Conservation (phyloP, 2,797 vertebrate genomes). For the Cyprinella venusta region DNA sequence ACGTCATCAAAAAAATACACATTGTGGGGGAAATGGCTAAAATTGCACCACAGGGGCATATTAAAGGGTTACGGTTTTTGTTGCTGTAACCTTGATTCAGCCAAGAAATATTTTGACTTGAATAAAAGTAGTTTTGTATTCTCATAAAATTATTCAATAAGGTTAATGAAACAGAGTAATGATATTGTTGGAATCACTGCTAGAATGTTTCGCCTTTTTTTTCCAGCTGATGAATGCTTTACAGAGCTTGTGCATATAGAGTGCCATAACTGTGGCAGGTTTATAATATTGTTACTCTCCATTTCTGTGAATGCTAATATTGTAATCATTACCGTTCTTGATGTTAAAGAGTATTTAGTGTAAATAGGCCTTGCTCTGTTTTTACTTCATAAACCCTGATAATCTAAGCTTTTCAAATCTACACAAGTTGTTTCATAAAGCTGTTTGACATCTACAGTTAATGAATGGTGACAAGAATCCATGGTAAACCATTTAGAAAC, state of each 20-base stretch:
- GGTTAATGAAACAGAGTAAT: background rate
- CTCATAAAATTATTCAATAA: background rate
- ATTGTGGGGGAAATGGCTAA: background rate
- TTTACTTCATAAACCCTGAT: background rate
- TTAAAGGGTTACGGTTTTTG: background rate
- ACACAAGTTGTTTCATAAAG: conserved; percentile 19
- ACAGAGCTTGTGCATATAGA: background rate
- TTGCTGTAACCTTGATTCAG: background rate
- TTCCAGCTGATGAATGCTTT: background rate
- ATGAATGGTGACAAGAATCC: conserved; percentile 10
- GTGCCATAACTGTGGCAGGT: background rate
- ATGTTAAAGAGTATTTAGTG: background rate
- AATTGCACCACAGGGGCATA: background rate
- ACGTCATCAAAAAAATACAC: background rate
- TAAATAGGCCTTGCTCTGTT: background rate
- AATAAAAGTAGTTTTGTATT: background rate
- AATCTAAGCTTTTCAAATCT: background rate
- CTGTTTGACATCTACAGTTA: conserved; percentile 44
- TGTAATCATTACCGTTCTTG: background rate
- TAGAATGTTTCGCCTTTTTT: background rate
- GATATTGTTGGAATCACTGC: background rate
- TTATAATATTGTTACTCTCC: background rate
- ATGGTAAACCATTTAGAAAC: conserved; percentile 23
- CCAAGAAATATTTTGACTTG: background rate
- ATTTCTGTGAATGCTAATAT: background rate